Percentiles rank a stretch among this genome's conserved stretches.
Evolutionary conservation across 2,113 vertebrate genomes (phyloP).

Genomic region (Sylvilagus bachmani): DNA sequence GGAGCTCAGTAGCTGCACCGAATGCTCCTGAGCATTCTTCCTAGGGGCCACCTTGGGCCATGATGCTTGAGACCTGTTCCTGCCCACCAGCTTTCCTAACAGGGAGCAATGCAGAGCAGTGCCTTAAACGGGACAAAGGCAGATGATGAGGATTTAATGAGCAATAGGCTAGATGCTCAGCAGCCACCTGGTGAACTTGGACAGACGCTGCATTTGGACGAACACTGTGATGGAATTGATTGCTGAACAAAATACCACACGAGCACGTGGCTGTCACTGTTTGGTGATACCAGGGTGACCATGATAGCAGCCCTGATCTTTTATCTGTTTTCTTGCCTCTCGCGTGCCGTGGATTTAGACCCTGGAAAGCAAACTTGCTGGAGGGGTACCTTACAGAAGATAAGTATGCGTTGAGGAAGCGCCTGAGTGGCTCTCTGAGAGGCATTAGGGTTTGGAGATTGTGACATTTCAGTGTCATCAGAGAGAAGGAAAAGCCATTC

Average conservation of each 20-base stretch:
- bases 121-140: neutral
- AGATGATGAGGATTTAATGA: neutral
- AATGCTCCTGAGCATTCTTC: neutral
- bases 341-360: neutral
- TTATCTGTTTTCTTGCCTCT: neutral
- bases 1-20: no score
- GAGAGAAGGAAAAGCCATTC: constrained; percentile 65
- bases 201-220: neutral
- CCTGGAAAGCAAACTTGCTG: neutral
- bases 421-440: neutral
- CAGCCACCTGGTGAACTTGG: neutral
- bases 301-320: neutral
- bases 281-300: neutral
- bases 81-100: neutral
- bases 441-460: neutral
- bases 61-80: neutral
- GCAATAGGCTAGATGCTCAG: neutral
- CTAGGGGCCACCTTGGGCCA: accelerated
- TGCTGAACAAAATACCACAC: neutral
- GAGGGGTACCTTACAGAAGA: neutral
- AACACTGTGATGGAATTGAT: neutral
- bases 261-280: neutral
- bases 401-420: neutral
- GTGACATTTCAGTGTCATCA: constrained; percentile 68
- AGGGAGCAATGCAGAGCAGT: neutral